Conservation (phyloP, 1,140 invertebrate species). For the Brachionus manjavacas region DNA sequence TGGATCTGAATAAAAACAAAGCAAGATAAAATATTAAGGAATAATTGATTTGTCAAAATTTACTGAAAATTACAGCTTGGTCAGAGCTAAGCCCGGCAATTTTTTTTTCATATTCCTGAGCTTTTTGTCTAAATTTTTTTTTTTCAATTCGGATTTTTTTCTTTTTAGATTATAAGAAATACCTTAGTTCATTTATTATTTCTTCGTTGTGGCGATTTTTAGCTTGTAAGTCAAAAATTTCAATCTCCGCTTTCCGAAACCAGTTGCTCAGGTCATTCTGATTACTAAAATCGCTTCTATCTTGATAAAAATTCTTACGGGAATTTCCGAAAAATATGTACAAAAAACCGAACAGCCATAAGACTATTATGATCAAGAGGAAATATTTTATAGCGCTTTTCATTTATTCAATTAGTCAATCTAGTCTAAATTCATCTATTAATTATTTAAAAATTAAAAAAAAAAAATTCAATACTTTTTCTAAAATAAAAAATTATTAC, state of each 20-base stretch:
- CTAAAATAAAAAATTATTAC: neutral
- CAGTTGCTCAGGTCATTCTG: neutral
- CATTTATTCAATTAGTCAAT: neutral
- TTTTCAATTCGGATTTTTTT: neutral
- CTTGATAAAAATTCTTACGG: neutral
- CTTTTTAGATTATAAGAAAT: neutral
- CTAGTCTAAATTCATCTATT: neutral
- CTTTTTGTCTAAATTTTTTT: neutral
- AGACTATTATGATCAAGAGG: neutral
- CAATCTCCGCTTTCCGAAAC: neutral
- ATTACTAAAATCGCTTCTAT: neutral
- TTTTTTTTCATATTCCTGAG: neutral
- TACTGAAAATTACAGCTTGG: neutral
- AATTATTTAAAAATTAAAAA: neutral
- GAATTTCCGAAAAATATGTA: neutral
- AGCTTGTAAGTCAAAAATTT: neutral
- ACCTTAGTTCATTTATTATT: neutral
- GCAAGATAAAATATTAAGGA: neutral
- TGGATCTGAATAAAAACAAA: neutral
- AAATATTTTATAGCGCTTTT: neutral
- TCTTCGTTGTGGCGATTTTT: neutral
- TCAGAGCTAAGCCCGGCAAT: neutral
- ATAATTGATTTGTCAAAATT: neutral
- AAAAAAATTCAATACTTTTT: neutral
- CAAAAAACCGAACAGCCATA: conserved; percentile 16